Percentiles rank a stretch among this genome's conserved stretches.
These are phyloP conservation scores for Oasisia sp. DNA, from an alignment of 2,888 invertebrate genomes.

Conservation along the genomic window DNA sequence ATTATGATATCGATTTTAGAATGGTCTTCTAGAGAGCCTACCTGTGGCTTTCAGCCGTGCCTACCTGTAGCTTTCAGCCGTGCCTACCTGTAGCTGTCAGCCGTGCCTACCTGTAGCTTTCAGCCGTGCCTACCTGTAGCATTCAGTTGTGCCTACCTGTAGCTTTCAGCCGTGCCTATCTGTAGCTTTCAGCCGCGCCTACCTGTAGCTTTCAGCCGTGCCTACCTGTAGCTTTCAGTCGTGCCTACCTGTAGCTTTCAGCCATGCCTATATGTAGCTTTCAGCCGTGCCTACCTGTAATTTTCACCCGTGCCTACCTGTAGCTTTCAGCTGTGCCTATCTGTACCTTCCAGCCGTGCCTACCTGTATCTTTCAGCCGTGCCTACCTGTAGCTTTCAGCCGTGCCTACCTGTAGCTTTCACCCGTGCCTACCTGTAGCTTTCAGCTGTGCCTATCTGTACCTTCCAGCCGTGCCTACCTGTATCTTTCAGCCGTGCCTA, in stretches of 20 bases:
- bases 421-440: constrained; percentile 3
- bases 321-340: background rate
- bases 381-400: constrained; percentile 17
- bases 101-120: constrained; percentile 3
- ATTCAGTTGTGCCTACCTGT: background rate
- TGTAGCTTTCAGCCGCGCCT: too few relatives aligned
- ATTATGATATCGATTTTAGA: too few relatives aligned
- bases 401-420: constrained; percentile 1
- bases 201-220: too few relatives aligned
- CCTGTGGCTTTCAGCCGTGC: too few relatives aligned
- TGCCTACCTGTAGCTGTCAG: constrained; percentile 17
- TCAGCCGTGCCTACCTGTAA: background rate
- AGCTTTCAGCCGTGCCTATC: background rate
- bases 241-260: constrained; percentile 17
- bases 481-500: too few relatives aligned
- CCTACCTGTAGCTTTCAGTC: background rate
- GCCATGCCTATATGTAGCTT: too few relatives aligned
- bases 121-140: constrained; percentile 3
- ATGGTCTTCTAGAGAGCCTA: too few relatives aligned
- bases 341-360: background rate
- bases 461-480: too few relatives aligned
- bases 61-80: background rate
- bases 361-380: background rate
- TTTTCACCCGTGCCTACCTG: background rate
- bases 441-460: too few relatives aligned